Evolutionary conservation across 2,797 vertebrate species (phyloP), one percentile per base, ranked within the genome.

Genomic region (Arrhamphus sclerolepis): DNA sequence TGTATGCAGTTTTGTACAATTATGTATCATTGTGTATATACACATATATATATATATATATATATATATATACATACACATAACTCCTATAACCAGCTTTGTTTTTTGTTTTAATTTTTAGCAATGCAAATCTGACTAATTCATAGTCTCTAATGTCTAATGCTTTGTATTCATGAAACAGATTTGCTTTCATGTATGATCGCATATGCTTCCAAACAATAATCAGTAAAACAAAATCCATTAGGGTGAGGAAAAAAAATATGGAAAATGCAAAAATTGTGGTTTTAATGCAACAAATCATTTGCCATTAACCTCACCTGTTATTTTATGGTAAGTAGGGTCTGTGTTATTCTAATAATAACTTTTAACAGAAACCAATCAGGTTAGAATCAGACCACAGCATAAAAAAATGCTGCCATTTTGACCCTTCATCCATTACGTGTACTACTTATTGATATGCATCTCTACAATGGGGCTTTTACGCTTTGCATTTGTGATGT

Each of bases 261-360:
- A 83, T 11, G 78, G 67, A 77, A 87, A 72, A 85, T 80, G 84
- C 83, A 90, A 85, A 88, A 87, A 78, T 72, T 89, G 83, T 77
- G 87, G 87, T 84, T 92, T 88, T 91, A 90, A 93, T 84, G 89
- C 84, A 81, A 87, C 84, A 87, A 90, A 91, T 83, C 68, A 84
- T 88, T 91, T 79, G 79, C 89, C 85, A 88, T 94, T 93, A 91
- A 92, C 90, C 89, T 86, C 80, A 77, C 77, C 81, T 75, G 89
- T 87, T 87, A 88, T 89, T 90, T 91, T 88, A 89, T 89, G 87
- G 80, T 86, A 89, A 90, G 85, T 71, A 90, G 83, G 53, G 73
- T 81, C 72, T 75, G 66, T 75, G 60, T 67, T 78, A 76, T 70
- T 82, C 81, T 84, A 82, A 84, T 86, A 81, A 85, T 80, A 84